Base-by-base conservation (phyloP, 2,113 vertebrate genomes). In the Speoplatyrhinus poulsoni region DNA sequence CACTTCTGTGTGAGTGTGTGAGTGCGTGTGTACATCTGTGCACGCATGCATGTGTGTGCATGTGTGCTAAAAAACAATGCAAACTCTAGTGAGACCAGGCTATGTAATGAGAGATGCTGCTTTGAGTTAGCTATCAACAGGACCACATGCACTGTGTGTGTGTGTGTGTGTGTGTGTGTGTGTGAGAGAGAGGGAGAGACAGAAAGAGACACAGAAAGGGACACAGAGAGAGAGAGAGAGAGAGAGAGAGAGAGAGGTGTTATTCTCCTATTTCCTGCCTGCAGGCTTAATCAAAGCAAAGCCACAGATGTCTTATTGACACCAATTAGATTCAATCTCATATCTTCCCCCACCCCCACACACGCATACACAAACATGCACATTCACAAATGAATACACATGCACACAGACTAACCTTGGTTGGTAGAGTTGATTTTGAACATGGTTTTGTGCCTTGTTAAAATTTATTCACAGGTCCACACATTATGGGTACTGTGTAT, bases 301-400 rank as follows among this genome's bases (percentile, higher is more conserved):
- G 85, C 79, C 87, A 87, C 87, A 89, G 87, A 90, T 90, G 89
- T 90, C 83, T 86, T 84, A 87, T 88, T 88, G 87, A 87, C 82
- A 87, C 83, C 89, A 90, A 88, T 89, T 88, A 89, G 81, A 82
- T 86, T 82, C 62, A 83, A 76, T 87, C 77, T 85, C 67, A 67
- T 81, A 67, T 81, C 67, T 48, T 50, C 11, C 73, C 54, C 66
- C 69, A 62, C 63, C 56, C 61, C 46, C 56, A 69, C 67, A 50
- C 10, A 52, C 48, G 47, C 67, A 75, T 57, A 70, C 73, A 70
- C 47, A 50, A 19, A n/a, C 11, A 57, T 33, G 53, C 50, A 62
- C 53, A 63, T n/a, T 41, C 46, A 55, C 13, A 9, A 61, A 19
- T 41, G 10, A 41, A 49, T 47, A 65, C 48, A 78, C 46, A 68